Conservation (phyloP, 2,113 vertebrate species). For the Xenopus borealis region DNA sequence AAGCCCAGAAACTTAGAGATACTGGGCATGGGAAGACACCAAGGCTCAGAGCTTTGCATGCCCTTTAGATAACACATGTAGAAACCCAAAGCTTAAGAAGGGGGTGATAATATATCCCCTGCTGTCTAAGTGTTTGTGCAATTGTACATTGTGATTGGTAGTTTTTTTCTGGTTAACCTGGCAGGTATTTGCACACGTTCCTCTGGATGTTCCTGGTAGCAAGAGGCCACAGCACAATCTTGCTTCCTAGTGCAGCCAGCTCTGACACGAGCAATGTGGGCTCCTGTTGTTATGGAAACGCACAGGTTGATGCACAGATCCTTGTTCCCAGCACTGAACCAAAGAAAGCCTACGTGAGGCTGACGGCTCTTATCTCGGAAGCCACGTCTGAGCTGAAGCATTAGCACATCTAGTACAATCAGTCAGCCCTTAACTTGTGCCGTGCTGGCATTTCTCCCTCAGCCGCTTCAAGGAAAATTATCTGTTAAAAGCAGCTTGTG, state of each 20-base stretch:
- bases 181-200: not conserved
- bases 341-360: conserved; percentile 19
- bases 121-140: too few species aligned
- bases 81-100: too few species aligned
- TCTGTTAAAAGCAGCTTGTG: not conserved
- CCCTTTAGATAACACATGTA: too few species aligned
- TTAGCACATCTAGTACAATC: too few species aligned
- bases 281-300: not conserved
- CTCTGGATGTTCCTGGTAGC: not conserved
- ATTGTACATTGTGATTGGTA: too few species aligned
- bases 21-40: too few species aligned
- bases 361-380: conserved; percentile 5
- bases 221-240: not conserved
- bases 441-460: not conserved
- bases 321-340: conserved; percentile 14
- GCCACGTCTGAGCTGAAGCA: not conserved
- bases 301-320: not conserved
- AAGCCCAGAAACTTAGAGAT: too few species aligned
- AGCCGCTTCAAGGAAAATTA: not conserved
- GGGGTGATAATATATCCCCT: too few species aligned
- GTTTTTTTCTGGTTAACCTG: too few species aligned
- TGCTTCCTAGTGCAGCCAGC: not conserved
- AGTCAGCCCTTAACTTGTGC: not conserved
- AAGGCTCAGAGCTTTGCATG: too few species aligned
- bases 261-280: not conserved